phyloP scores from a whole-genome alignment of 2,797 vertebrate species.

The Coendou prehensilis region DNA sequence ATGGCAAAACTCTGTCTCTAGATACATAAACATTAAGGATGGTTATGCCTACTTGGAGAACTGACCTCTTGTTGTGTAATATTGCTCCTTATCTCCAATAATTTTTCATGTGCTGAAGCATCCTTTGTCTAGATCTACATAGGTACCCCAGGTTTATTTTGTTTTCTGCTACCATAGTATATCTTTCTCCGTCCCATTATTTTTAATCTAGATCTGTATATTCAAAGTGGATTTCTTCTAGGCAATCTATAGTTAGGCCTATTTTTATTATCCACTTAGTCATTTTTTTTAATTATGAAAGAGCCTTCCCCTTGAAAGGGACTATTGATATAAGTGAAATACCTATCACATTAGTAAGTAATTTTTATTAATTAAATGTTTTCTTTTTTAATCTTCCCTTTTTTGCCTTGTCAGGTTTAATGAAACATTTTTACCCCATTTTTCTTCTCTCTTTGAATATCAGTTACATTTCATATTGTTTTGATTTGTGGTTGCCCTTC shows the following conservation, averaged over 20 bases:
- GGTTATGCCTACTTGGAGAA: no score
- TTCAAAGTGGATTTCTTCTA: not conserved
- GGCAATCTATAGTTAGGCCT: not conserved
- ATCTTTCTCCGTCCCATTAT: not conserved
- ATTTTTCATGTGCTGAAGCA: not conserved
- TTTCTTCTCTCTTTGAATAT: not conserved
- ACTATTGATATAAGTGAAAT: not conserved
- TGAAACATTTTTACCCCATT: not conserved
- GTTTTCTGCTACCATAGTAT: not conserved
- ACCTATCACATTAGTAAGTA: not conserved
- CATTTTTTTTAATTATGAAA: not conserved
- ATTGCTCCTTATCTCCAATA: not conserved
- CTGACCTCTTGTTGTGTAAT: not conserved
- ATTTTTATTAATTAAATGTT: not conserved
- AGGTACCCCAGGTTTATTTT: not conserved
- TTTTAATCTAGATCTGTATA: not conserved
- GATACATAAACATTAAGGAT: not conserved
- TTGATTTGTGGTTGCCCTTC: not conserved
- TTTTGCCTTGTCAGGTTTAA: not conserved
- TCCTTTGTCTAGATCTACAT: not conserved
- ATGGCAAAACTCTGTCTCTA: not conserved
- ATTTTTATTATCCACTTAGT: not conserved
- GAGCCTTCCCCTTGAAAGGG: not conserved
- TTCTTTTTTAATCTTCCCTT: not conserved
- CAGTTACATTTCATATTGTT: not conserved